These are phyloP conservation scores for Callospermophilus lateralis DNA, from an alignment of 2,113 vertebrate genomes.

Conservation along the genomic window DNA sequence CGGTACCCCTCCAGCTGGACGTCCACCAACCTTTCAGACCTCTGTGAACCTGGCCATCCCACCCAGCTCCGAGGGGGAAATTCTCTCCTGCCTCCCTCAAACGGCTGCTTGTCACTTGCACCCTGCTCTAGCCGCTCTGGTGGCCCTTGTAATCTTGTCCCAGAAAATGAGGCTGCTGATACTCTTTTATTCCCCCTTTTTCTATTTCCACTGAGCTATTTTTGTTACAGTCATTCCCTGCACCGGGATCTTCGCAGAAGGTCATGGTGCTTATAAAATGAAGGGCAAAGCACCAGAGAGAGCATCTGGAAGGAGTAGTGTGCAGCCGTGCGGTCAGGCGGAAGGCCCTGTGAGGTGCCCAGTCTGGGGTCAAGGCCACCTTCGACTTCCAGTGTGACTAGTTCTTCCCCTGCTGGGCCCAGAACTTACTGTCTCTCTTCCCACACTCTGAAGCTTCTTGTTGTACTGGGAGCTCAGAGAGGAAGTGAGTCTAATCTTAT, in stretches of 20 bases:
- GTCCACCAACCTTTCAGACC: neutral
- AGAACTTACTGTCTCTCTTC: neutral
- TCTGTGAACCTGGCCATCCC: neutral
- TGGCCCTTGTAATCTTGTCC: constrained; percentile 43
- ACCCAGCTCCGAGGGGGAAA: neutral
- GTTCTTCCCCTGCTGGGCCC: neutral
- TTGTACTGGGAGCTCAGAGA: neutral
- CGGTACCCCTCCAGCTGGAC: neutral
- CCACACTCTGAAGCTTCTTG: neutral
- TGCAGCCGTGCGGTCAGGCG: neutral
- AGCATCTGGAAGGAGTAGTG: constrained; percentile 13
- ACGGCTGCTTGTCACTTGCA: neutral
- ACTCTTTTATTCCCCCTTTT: constrained; percentile 16
- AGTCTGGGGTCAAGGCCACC: neutral
- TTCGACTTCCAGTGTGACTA: neutral
- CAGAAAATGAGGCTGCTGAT: constrained; percentile 10
- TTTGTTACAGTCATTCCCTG: constrained; percentile 52
- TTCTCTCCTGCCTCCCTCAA: neutral
- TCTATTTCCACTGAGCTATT: constrained; percentile 46
- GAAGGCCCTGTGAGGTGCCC: neutral
- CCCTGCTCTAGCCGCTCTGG: neutral
- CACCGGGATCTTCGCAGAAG: constrained; percentile 51
- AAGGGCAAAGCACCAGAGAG: constrained; percentile 43
- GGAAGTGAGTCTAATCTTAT: neutral
- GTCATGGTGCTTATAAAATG: constrained; percentile 63